A percentile compares a stretch with the other conserved stretches of the same genome.
phyloP scores from a whole-genome alignment of 2,888 invertebrate genomes.

The Lochmaea crataegi region DNA sequence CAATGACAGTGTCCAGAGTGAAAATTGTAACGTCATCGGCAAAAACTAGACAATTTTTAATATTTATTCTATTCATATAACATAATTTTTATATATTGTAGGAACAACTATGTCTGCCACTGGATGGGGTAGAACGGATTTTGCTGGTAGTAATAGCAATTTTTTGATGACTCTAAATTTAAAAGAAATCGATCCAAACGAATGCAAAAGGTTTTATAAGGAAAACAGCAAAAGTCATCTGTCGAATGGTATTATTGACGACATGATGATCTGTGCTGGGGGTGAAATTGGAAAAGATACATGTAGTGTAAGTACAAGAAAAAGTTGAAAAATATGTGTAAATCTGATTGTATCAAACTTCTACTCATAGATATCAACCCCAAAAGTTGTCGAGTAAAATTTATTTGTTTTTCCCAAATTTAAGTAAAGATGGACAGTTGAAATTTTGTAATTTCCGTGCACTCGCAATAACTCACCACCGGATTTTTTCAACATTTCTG shows the following conservation, averaged over 20 bases:
- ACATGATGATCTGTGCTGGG: slow-evolving; percentile 70
- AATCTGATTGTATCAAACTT: too few species aligned
- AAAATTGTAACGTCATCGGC: too few species aligned
- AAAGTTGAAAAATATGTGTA: neutral
- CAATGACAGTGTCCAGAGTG: too few species aligned
- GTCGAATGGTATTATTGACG: slow-evolving; percentile 62
- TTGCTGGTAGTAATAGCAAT: slow-evolving; percentile 23
- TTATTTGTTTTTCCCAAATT: too few species aligned
- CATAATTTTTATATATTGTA: slow-evolving; percentile 14
- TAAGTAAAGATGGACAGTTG: too few species aligned
- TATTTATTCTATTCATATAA: too few species aligned
- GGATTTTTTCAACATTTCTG: too few species aligned
- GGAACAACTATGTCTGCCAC: slow-evolving; percentile 58
- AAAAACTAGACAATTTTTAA: too few species aligned
- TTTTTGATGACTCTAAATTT: slow-evolving; percentile 26
- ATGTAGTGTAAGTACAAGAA: slow-evolving; percentile 63
- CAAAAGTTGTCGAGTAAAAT: too few species aligned
- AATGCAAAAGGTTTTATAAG: slow-evolving; percentile 19
- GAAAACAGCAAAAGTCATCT: slow-evolving; percentile 1
- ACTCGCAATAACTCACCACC: too few species aligned
- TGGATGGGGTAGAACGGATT: slow-evolving; percentile 30
- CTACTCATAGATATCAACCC: too few species aligned
- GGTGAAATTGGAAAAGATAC: slow-evolving; percentile 65
- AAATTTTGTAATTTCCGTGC: too few species aligned
- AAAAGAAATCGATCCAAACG: neutral